These are phyloP conservation scores for Phoenoteleia sp. DNA, from an alignment of 2,888 invertebrate genomes.

Conservation along the genomic window DNA sequence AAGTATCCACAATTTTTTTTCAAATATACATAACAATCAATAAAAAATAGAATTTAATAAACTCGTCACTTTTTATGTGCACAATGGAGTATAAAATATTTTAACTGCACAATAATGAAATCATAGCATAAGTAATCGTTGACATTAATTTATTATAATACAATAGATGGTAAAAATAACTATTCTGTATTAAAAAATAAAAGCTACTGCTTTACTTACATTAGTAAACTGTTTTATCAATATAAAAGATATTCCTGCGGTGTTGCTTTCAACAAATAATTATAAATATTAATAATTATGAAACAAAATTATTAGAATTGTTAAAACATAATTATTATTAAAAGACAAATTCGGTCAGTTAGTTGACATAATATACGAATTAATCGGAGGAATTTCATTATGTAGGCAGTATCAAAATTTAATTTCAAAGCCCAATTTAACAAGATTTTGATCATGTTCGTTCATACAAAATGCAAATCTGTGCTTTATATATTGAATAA, in stretches of 20 bases:
- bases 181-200: neutral
- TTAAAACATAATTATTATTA: too few relatives aligned
- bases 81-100: neutral
- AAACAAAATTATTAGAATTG: too few relatives aligned
- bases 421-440: too few relatives aligned
- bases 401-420: too few relatives aligned
- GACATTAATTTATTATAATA: slow-evolving; percentile 2
- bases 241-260: neutral
- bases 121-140: neutral
- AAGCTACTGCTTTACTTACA: neutral
- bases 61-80: neutral
- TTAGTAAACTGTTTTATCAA: neutral
- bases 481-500: too few relatives aligned
- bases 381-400: too few relatives aligned
- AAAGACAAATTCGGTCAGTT: too few relatives aligned
- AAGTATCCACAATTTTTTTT: neutral
- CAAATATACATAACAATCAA: neutral
- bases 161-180: neutral
- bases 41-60: neutral
- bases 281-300: too few relatives aligned
- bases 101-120: neutral
- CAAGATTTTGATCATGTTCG: too few relatives aligned
- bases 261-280: too few relatives aligned
- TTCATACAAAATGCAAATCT: too few relatives aligned
- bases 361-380: too few relatives aligned